Evolutionary conservation across 2,113 vertebrate species (phyloP), one percentile per base, ranked within the genome.

Genomic region (Corynorhinus townsendii): DNA sequence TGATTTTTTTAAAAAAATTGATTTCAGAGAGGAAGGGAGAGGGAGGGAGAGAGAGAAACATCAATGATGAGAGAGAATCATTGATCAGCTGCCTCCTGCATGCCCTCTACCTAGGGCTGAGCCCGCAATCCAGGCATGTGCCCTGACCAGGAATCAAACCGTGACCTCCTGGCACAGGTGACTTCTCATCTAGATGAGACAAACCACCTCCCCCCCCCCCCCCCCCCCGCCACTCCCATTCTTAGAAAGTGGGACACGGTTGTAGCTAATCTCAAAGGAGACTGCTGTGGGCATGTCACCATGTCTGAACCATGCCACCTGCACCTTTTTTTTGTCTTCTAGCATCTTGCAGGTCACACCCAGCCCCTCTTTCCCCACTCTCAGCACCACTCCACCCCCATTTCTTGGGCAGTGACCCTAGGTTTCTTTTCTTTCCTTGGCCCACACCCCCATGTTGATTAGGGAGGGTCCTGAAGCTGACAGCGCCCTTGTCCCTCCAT

Each of bases 401-500:
- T 4, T 1, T 71, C 28, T 0, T 7, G n/a, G 9, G n/a, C n/a
- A 24, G 62, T 20, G 17, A 2, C 8, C 40, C 45, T 38, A 11
- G 8, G 16, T 33, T 84, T 17, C 64, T 86, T n/a, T 38, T 24
- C 69, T 40, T 15, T 56, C 54, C 0, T 1, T 59, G 5, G 45
- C 24, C 35, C 11, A 16, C 1, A 0, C 17, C 59, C 26, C 59
- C 11, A 62, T 35, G 7, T 28, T 15, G 16, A 26, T 69, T 22
- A 30, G 47, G 11, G n/a, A 17, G 43, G 9, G 64, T 38, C 4
- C 2, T 83, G 54, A 33, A 3, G 7, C 20, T 9, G 77, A 8
- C 11, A 2, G 3, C 0, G 10, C 1, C 2, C n/a, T 8, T 5
- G 2, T 30, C 24, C 66, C 43, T 5, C 7, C 4, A 0, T 5